These are phyloP conservation scores for Pomatorhinus ruficollis DNA, from an alignment of 2,113 vertebrate genomes.

Conservation along the genomic window DNA sequence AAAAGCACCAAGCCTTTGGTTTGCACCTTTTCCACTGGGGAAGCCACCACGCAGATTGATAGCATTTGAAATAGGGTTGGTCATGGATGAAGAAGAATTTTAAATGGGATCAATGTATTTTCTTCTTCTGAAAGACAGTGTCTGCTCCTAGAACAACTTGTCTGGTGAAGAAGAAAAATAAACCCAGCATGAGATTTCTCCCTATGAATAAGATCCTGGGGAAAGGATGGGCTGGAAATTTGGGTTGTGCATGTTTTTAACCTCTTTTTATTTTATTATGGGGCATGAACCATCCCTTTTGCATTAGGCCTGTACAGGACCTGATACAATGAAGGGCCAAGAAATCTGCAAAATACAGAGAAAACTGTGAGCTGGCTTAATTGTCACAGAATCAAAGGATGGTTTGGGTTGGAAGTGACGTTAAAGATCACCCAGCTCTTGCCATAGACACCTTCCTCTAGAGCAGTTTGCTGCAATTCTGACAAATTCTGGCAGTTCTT, in stretches of 20 bases:
- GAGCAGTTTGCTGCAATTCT: not conserved
- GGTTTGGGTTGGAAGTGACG: not conserved
- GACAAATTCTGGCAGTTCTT: not conserved
- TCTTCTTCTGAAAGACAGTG: not conserved
- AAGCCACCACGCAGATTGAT: not conserved
- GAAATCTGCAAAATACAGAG: not conserved
- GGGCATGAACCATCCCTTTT: not conserved
- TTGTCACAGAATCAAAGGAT: not conserved
- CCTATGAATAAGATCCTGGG: not conserved
- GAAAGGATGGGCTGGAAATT: not conserved
- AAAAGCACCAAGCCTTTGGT: not conserved
- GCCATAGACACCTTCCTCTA: not conserved
- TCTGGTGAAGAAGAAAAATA: not conserved
- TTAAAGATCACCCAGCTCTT: not conserved
- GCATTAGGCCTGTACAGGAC: not conserved
- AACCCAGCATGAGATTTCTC: not conserved
- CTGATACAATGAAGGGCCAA: not conserved
- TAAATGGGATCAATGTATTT: conserved; percentile 18
- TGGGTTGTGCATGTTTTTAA: not conserved
- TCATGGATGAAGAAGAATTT: conserved; percentile 13
- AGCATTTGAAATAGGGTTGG: not conserved
- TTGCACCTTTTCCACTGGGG: not conserved
- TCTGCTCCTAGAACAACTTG: not conserved
- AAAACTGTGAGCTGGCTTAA: not conserved
- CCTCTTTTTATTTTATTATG: not conserved